These are phyloP conservation scores for Tragelaphus strepsiceros DNA, from an alignment of 2,113 vertebrate species.

Conservation along the genomic window DNA sequence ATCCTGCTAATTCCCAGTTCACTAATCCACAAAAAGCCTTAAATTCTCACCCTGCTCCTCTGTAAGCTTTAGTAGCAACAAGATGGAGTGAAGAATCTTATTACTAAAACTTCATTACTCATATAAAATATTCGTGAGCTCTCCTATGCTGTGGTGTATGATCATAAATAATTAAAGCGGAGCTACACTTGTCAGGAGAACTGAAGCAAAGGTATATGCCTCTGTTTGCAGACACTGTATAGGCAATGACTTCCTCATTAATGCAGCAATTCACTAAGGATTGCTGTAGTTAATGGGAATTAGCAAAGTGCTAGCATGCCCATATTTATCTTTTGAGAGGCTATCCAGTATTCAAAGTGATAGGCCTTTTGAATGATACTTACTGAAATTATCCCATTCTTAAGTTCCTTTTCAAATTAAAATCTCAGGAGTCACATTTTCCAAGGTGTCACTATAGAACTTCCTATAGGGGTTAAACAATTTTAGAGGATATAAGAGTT, in stretches of 20 bases:
- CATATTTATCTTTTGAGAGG: constrained; percentile 36
- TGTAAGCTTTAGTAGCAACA: constrained; percentile 42
- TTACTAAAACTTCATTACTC: constrained; percentile 67
- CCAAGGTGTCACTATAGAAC: not conserved
- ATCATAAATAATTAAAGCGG: constrained; percentile 69
- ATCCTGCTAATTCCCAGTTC: constrained; percentile 62
- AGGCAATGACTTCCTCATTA: constrained; percentile 61
- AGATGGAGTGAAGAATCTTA: constrained; percentile 40
- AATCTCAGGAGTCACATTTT: not conserved
- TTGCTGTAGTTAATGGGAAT: constrained; percentile 56
- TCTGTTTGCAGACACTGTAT: constrained; percentile 32
- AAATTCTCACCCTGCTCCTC: constrained; percentile 56
- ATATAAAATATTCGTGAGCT: constrained; percentile 44
- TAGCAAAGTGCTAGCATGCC: constrained; percentile 39
- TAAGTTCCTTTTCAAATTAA: constrained; percentile 12
- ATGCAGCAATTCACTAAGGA: constrained; percentile 43
- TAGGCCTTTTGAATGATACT: constrained; percentile 30
- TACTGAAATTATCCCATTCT: not conserved
- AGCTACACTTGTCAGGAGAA: constrained; percentile 54
- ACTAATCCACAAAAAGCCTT: constrained; percentile 64
- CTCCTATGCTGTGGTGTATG: constrained; percentile 50
- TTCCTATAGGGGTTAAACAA: not conserved
- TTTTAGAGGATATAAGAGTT: not conserved
- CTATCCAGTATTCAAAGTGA: constrained; percentile 30
- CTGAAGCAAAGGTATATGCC: constrained; percentile 28